Percentiles rank a stretch among this genome's conserved stretches.
These are phyloP conservation scores for Halcyon chelicuti DNA, from an alignment of 2,797 vertebrate species.

Conservation along the genomic window DNA sequence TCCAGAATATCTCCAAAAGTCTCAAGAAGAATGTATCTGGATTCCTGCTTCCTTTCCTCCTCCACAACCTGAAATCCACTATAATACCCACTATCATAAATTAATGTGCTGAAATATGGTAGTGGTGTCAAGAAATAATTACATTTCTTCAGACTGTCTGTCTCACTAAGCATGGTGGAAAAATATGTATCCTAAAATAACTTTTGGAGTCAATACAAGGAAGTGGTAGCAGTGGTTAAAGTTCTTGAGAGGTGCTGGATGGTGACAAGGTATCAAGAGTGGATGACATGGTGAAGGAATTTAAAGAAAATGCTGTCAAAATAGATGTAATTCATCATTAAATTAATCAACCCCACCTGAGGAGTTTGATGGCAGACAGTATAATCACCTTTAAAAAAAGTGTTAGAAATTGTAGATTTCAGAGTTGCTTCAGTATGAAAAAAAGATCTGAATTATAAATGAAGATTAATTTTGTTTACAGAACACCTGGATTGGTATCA, in stretches of 20 bases:
- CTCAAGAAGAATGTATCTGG: not conserved
- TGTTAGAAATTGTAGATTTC: not conserved
- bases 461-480: slow-evolving; percentile 28
- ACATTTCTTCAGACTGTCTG: slow-evolving; percentile 31
- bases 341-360: slow-evolving; percentile 48
- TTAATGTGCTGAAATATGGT: not conserved
- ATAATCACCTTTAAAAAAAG: not conserved
- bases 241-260: slow-evolving; percentile 21
- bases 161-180: slow-evolving; percentile 20
- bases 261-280: slow-evolving; percentile 42
- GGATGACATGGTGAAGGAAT: slow-evolving; percentile 38
- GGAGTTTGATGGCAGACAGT: slow-evolving; percentile 22
- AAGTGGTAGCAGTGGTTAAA: not conserved
- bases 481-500: not conserved
- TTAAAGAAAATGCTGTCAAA: slow-evolving; percentile 58
- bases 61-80: not conserved
- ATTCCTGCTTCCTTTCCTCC: not conserved
- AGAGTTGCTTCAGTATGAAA: not conserved
- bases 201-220: not conserved
- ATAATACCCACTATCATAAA: not conserved
- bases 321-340: slow-evolving; percentile 62
- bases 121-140: slow-evolving; percentile 32
- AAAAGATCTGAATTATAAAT: not conserved
- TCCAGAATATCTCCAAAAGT: not conserved
- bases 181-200: slow-evolving; percentile 46